Conservation (phyloP, 2,797 vertebrate species). For the Petrocephalus sullivani region DNA sequence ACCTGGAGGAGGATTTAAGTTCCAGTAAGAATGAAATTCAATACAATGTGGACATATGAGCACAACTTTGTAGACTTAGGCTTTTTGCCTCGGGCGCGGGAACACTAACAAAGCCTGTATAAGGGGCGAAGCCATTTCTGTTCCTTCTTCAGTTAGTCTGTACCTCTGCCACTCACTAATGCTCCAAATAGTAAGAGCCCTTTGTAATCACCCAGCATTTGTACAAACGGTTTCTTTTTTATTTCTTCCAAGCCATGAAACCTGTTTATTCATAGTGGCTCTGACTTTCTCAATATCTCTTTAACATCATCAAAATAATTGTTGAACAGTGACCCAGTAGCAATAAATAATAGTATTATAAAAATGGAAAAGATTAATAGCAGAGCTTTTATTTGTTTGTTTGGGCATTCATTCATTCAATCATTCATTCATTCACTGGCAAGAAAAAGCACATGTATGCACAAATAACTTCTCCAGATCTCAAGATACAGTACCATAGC, state of each 20-base stretch:
- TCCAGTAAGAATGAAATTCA: conserved; percentile 10
- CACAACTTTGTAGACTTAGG: background rate
- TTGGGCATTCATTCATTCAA: background rate
- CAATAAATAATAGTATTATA: background rate
- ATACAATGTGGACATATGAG: conserved; percentile 3
- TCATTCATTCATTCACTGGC: background rate
- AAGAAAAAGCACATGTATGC: no score
- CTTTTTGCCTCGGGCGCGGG: background rate
- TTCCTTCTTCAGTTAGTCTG: background rate
- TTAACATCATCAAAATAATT: background rate
- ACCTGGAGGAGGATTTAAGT: background rate
- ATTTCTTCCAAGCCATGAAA: background rate
- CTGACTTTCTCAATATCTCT: background rate
- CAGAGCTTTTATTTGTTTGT: background rate
- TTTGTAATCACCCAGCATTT: background rate
- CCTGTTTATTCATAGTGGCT: background rate
- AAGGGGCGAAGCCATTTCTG: background rate
- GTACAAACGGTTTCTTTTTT: background rate
- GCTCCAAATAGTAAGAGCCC: background rate
- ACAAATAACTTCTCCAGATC: no score
- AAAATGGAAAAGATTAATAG: background rate
- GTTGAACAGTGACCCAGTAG: background rate
- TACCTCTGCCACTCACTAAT: background rate
- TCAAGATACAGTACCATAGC: no score
- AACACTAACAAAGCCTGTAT: background rate